A percentile compares a stretch with the other conserved stretches of the same genome.
These are phyloP conservation scores for Pollenia angustigena DNA, from an alignment of 2,888 invertebrate species.

Conservation along the genomic window DNA sequence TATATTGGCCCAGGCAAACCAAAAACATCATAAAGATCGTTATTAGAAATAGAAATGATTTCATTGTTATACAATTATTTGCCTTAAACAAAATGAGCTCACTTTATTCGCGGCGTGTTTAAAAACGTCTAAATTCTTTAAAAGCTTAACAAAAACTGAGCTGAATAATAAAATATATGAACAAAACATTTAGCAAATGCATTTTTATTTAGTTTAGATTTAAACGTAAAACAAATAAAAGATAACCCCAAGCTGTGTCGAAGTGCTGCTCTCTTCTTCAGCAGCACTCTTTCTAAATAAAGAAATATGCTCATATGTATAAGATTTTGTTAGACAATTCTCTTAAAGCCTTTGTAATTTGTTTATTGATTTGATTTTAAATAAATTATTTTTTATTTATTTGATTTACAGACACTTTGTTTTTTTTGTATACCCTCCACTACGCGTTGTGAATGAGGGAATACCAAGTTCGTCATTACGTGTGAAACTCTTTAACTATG, in stretches of 20 bases:
- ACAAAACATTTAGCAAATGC: constrained; percentile 31
- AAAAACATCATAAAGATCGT: constrained; percentile 12
- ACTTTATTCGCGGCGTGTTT: not conserved
- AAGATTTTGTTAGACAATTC: not conserved
- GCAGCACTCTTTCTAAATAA: not conserved
- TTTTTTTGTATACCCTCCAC: too few species aligned
- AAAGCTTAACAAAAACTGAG: constrained; percentile 71
- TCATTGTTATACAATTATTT: constrained; percentile 62
- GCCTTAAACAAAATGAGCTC: not conserved
- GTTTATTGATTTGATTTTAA: constrained; percentile 29
- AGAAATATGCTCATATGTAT: constrained; percentile 3
- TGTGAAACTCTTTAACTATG: too few species aligned
- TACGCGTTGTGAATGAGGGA: too few species aligned
- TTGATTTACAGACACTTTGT: not conserved
- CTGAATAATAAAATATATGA: constrained; percentile 24
- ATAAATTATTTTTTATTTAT: constrained; percentile 38
- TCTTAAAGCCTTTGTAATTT: constrained; percentile 29
- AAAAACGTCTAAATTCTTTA: constrained; percentile 65
- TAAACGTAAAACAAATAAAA: not conserved
- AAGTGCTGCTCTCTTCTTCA: not conserved
- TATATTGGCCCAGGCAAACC: constrained; percentile 76
- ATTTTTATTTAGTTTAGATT: not conserved
- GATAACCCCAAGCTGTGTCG: not conserved
- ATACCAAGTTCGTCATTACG: too few species aligned
- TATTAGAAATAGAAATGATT: constrained; percentile 59